Percentiles rank a stretch among this genome's conserved stretches.
These are phyloP conservation scores for Triplophysa dalaica DNA, from an alignment of 2,113 vertebrate species.

Conservation along the genomic window DNA sequence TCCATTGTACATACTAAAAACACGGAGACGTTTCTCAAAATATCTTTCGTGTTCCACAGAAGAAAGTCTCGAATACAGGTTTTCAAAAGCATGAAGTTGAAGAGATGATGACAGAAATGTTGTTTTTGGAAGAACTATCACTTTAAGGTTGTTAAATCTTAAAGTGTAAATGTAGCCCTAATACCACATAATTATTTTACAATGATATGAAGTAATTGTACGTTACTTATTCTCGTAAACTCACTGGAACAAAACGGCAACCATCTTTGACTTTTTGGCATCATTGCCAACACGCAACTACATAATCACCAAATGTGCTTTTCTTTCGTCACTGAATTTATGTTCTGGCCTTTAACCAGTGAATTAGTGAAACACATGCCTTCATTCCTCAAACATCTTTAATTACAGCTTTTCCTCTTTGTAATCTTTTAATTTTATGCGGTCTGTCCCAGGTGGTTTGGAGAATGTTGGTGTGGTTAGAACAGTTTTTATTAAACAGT, in stretches of 20 bases:
- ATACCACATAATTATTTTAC: slow-evolving; percentile 10
- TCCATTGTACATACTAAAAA: too few species aligned
- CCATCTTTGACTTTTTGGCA: background rate
- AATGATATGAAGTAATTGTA: background rate
- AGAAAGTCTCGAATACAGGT: too few species aligned
- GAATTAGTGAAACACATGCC: slow-evolving; percentile 26
- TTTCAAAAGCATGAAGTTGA: too few species aligned
- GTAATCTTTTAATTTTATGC: slow-evolving; percentile 11
- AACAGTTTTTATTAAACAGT: background rate
- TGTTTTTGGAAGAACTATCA: too few species aligned
- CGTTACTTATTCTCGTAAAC: background rate
- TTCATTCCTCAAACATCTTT: background rate
- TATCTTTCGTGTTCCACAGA: too few species aligned
- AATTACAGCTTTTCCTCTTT: background rate
- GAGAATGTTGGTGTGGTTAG: background rate
- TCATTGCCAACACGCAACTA: background rate
- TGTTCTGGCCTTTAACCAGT: slow-evolving; percentile 6
- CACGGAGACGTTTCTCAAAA: too few species aligned
- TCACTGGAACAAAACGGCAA: background rate
- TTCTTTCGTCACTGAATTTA: slow-evolving; percentile 20
- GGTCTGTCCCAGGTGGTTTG: background rate
- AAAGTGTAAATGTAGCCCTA: background rate
- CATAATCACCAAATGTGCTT: background rate
- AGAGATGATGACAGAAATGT: too few species aligned
- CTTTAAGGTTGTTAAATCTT: too few species aligned